Conservation (phyloP, 2,797 vertebrate genomes). For the Hyperoplus immaculatus region DNA sequence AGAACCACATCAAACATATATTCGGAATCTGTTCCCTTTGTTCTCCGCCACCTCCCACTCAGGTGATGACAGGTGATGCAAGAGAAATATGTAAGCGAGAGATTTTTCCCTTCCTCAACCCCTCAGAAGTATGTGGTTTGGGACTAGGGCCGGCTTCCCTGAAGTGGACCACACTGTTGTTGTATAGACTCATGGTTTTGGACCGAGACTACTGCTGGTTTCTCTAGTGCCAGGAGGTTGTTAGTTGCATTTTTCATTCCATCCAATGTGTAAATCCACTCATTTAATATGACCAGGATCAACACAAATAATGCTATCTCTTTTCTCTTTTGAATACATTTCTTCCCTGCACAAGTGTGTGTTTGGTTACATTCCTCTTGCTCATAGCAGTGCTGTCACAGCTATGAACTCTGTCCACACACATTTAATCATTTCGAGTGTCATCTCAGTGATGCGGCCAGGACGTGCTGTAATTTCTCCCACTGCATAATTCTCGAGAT, state of each 20-base stretch:
- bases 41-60: conserved; percentile 17
- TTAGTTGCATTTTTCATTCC: conserved; percentile 5
- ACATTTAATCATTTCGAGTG: conserved; percentile 62
- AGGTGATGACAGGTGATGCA: conserved; percentile 28
- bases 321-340: background rate
- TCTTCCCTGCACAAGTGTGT: conserved; percentile 35
- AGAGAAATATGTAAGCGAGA: conserved; percentile 18
- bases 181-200: background rate
- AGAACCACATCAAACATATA: conserved; percentile 7
- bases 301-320: background rate
- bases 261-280: conserved; percentile 1
- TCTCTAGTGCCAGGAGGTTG: background rate
- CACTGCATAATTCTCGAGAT: conserved; percentile 33
- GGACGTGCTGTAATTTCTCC: conserved; percentile 63
- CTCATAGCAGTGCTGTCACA: conserved; percentile 45
- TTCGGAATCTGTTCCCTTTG: background rate
- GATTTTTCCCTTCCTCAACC: conserved; percentile 1
- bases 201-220: background rate
- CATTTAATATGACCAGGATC: conserved; percentile 13
- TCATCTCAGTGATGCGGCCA: conserved; percentile 49
- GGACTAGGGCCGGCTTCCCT: background rate
- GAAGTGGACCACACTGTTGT: conserved; percentile 11
- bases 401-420: conserved; percentile 39
- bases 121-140: conserved; percentile 27
- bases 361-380: conserved; percentile 23